These are phyloP conservation scores for Columba guinea DNA, from an alignment of 2,797 vertebrate genomes.

Conservation along the genomic window DNA sequence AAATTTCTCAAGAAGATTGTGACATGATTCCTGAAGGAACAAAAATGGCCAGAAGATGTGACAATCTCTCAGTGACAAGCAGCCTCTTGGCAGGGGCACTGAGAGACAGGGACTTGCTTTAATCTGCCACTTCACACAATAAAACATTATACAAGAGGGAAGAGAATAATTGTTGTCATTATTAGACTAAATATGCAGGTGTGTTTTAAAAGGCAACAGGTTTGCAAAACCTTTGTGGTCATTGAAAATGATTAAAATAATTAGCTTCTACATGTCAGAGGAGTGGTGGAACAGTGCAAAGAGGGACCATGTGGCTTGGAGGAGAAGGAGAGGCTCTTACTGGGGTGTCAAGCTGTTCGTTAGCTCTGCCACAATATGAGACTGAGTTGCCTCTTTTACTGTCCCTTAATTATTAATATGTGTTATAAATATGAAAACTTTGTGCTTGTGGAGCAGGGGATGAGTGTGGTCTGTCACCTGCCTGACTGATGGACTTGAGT, in stretches of 20 bases:
- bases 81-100: neutral
- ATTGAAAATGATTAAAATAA: neutral
- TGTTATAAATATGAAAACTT: neutral
- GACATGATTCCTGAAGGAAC: neutral
- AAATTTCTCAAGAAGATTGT: conserved; percentile 30
- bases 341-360: neutral
- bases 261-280: neutral
- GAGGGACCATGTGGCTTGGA: neutral
- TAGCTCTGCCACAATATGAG: neutral
- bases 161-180: neutral
- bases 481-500: neutral
- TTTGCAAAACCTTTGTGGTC: neutral
- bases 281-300: neutral
- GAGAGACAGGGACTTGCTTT: neutral
- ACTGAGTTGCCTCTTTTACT: neutral
- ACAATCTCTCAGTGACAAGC: neutral
- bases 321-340: neutral
- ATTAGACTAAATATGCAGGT: accelerated
- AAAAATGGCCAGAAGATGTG: neutral
- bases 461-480: neutral
- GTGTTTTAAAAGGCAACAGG: neutral
- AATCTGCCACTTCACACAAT: neutral
- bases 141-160: neutral
- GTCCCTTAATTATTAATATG: neutral
- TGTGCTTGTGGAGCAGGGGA: neutral